Percentiles rank a stretch among this genome's conserved stretches.
Evolutionary conservation across 2,888 invertebrate genomes (phyloP).

Genomic region (Drosophila ustulata): DNA sequence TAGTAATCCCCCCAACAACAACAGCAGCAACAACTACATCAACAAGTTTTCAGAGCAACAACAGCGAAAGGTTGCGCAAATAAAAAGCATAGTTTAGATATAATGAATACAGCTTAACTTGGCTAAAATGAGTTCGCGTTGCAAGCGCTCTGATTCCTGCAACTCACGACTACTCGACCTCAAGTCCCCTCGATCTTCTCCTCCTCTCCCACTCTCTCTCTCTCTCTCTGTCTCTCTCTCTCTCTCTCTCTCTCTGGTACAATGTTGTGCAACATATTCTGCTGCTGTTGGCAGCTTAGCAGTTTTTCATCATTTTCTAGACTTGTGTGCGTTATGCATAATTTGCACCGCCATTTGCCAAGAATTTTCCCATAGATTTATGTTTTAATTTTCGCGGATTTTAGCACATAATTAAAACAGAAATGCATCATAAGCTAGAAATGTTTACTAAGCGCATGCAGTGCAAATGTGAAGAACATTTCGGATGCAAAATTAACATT

Average conservation of each 20-base stretch:
- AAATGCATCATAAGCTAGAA: constrained; percentile 23
- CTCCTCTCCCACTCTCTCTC: not conserved
- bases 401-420: constrained; percentile 68
- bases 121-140: constrained; percentile 72
- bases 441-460: not conserved
- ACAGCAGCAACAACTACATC: constrained; percentile 26
- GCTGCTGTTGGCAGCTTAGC: constrained; percentile 40
- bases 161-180: constrained; percentile 32
- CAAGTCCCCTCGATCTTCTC: constrained; percentile 4
- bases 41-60: constrained; percentile 16
- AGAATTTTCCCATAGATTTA: constrained; percentile 58
- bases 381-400: constrained; percentile 74
- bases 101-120: constrained; percentile 74
- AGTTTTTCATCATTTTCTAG: constrained; percentile 13
- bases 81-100: constrained; percentile 70
- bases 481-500: not conserved
- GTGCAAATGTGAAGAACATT: not conserved
- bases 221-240: too few species aligned
- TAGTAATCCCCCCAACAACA: constrained; percentile 48
- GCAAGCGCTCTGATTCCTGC: constrained; percentile 28
- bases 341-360: constrained; percentile 55
- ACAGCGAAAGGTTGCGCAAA: constrained; percentile 48
- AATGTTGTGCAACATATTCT: constrained; percentile 9
- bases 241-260: not conserved
- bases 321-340: constrained; percentile 54